Conservation (phyloP, 2,113 vertebrate species). For the Saccopteryx bilineata region DNA sequence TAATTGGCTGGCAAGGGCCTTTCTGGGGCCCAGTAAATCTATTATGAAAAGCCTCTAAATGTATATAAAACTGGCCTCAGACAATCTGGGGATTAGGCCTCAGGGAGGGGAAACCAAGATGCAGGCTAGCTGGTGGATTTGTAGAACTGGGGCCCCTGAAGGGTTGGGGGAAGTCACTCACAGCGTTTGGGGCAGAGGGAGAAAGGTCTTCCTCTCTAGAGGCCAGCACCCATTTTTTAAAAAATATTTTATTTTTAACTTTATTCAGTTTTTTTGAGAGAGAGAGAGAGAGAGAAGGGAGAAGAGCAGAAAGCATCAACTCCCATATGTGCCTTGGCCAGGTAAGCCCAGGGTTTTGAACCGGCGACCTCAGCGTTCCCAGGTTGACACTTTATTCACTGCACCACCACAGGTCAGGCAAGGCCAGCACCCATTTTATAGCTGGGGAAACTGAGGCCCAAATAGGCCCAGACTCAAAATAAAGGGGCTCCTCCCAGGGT, state of each 20-base stretch:
- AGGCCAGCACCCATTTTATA: neutral
- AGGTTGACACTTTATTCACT: neutral
- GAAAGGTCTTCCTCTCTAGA: neutral
- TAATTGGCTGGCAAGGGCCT: slow-evolving; percentile 54
- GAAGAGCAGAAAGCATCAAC: too few species aligned
- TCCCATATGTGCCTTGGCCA: too few species aligned
- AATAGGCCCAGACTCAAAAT: too few species aligned
- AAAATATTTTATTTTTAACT: neutral
- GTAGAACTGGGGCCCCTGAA: neutral
- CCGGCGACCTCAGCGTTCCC: neutral
- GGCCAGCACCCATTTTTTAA: neutral
- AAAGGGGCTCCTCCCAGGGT: neutral
- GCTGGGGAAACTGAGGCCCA: slow-evolving; percentile 37
- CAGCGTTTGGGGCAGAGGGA: neutral
- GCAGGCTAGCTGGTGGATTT: slow-evolving; percentile 45
- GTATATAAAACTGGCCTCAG: slow-evolving; percentile 73
- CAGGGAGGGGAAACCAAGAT: slow-evolving; percentile 71
- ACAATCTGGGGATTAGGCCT: slow-evolving; percentile 69
- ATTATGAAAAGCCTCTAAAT: slow-evolving; percentile 79
- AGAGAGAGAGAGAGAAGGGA: neutral
- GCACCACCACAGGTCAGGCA: neutral
- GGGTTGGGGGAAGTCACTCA: neutral
- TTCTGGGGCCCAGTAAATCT: slow-evolving; percentile 71
- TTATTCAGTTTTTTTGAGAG: neutral
- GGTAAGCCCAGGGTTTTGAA: too few species aligned